Evolutionary conservation across 2,113 vertebrate species (phyloP).

Genomic region (Proterorhinus semilunaris): DNA sequence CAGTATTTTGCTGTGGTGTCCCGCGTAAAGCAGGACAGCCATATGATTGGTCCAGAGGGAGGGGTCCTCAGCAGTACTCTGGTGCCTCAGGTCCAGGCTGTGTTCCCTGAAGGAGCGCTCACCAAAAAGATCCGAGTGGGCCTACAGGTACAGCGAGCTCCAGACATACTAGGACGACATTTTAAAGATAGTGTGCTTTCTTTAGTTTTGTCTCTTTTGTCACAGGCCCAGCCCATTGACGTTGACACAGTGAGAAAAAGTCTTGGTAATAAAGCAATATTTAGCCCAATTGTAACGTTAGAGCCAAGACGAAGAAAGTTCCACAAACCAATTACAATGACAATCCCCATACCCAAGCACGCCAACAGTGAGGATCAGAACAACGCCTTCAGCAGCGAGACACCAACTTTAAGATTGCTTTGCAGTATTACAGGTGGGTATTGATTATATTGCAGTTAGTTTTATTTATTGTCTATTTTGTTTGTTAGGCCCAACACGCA

Average conservation of each 20-base stretch:
- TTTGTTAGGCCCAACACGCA: too few species aligned
- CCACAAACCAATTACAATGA: slow-evolving; percentile 98
- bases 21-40: slow-evolving; percentile 95
- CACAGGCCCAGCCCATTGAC: slow-evolving; percentile 91
- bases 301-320: slow-evolving; percentile 96
- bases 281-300: slow-evolving; percentile 94
- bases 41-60: slow-evolving; percentile 95
- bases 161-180: neutral
- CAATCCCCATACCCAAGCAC: slow-evolving; percentile 91
- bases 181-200: neutral
- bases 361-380: slow-evolving; percentile 80
- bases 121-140: slow-evolving; percentile 96
- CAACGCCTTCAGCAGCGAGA: slow-evolving; percentile 85
- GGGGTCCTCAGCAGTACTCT: slow-evolving; percentile 94
- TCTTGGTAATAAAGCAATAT: slow-evolving; percentile 95
- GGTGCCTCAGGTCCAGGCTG: slow-evolving; percentile 93
- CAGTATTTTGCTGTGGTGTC: slow-evolving; percentile 99
- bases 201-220: slow-evolving; percentile 21
- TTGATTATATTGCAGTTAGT: neutral
- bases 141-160: slow-evolving; percentile 82
- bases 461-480: too few species aligned
- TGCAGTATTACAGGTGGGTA: slow-evolving; percentile 95
- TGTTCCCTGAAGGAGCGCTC: slow-evolving; percentile 94
- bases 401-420: slow-evolving; percentile 89
- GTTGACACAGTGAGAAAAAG: slow-evolving; percentile 89